phyloP scores from a whole-genome alignment of 2,888 invertebrate species.

The Xylota sylvarum region DNA sequence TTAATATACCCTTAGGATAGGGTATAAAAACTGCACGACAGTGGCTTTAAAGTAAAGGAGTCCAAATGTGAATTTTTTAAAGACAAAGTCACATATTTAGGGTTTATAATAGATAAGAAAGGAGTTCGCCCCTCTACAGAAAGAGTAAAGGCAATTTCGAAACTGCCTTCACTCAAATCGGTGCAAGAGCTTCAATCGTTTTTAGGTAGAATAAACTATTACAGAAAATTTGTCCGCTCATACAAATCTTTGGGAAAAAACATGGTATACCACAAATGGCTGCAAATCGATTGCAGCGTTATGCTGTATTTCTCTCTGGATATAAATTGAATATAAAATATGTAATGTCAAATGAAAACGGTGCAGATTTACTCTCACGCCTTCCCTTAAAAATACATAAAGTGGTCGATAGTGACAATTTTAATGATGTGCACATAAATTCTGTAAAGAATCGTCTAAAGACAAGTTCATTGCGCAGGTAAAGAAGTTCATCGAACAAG shows the following conservation, averaged over 20 bases:
- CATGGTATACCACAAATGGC: slow-evolving; percentile 18
- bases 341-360: too few species aligned
- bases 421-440: background rate
- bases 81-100: slow-evolving; percentile 4
- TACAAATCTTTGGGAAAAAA: background rate
- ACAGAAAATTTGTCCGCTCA: slow-evolving; percentile 12
- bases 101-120: too few species aligned
- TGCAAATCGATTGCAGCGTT: slow-evolving; percentile 16
- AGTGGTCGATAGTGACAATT: background rate
- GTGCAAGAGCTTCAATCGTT: too few species aligned
- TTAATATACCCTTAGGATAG: too few species aligned
- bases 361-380: background rate
- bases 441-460: background rate
- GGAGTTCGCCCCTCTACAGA: too few species aligned
- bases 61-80: slow-evolving; percentile 28
- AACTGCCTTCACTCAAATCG: too few species aligned
- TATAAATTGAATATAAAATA: too few species aligned
- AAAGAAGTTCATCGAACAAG: background rate
- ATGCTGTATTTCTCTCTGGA: slow-evolving; percentile 2
- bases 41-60: slow-evolving; percentile 12
- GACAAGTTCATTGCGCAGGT: background rate
- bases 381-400: slow-evolving; percentile 1
- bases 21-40: too few species aligned
- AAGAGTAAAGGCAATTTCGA: too few species aligned
- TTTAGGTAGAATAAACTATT: slow-evolving; percentile 15